Evolutionary conservation across 2,797 vertebrate genomes (phyloP), one percentile per base, ranked within the genome.

Genomic region (Eremophila alpestris): DNA sequence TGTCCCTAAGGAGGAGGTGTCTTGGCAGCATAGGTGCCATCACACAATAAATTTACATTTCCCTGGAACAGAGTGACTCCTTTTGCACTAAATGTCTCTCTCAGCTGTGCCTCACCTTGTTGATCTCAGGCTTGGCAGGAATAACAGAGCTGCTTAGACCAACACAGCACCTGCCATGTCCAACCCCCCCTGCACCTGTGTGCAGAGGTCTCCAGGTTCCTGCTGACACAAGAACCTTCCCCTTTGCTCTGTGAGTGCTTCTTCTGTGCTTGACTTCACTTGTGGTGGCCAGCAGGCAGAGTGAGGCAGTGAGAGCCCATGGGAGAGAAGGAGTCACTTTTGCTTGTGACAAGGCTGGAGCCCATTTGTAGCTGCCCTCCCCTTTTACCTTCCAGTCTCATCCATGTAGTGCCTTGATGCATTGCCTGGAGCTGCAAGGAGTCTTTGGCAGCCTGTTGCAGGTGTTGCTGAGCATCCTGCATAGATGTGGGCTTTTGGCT

Each of bases 1-100:
- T 98, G 97, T 34, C 99, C 99, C 0, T 98, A 73, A 89, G 43
- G 54, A 46, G 21, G 34, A 27, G 27, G 4, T 58, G 20, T 11
- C 34, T 41, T 14, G 30, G 19, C 41, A 30, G 36, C 51, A 67
- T 2, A 27, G 24, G 38, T 1, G 3, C 30, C 5, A 0, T 58
- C 40, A 16, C 49, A 16, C 16, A 45, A 3, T 49, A 54, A 54
- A 5, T 7, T 26, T 21, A 7, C 8, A 17, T 45, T 63, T 46
- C 34, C 40, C 52, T 67, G 2, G 23, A 22, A n/a, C 9, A 46
- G 5, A 22, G 26, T 16, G 43, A 5, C 10, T 76, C 5, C 12
- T 84, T 60, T 75, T 91, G 78, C 71, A 58, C 36, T 65, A 17
- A n/a, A 9, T 65, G 22, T 32, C 16, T 38, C 16, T 81, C 60